Percentiles rank a stretch among this genome's conserved stretches.
phyloP scores from a whole-genome alignment of 2,113 vertebrate genomes.

The Nothoprocta pentlandii region DNA sequence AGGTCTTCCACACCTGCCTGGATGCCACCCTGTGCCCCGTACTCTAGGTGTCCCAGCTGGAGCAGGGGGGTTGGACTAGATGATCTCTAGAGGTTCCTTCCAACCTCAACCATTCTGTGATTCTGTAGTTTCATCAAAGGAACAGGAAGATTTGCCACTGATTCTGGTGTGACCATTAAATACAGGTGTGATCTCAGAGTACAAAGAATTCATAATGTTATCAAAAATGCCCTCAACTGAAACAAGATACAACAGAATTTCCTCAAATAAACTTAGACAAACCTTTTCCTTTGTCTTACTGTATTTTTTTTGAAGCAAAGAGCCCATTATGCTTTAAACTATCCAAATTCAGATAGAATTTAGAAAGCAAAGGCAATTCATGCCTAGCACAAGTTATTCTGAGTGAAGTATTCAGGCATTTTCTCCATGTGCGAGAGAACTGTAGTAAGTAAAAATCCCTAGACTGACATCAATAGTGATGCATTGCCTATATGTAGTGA shows the following conservation, averaged over 20 bases:
- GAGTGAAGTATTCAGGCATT: neutral
- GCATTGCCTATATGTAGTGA: neutral
- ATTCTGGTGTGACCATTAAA: neutral
- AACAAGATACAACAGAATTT: neutral
- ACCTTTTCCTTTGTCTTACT: neutral
- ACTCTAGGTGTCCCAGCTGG: too few relatives aligned
- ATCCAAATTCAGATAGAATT: neutral
- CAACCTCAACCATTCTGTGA: too few relatives aligned
- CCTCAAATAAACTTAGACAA: neutral
- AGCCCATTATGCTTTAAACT: neutral
- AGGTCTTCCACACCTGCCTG: too few relatives aligned
- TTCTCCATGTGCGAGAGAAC: neutral
- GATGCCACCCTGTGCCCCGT: too few relatives aligned
- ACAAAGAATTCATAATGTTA: neutral
- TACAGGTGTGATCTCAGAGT: neutral
- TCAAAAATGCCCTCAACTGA: neutral
- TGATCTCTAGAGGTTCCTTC: too few relatives aligned
- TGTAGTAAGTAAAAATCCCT: neutral
- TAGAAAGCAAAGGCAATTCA: neutral
- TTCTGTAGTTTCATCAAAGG: neutral
- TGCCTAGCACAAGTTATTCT: neutral
- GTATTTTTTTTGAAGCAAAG: neutral
- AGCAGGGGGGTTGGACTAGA: too few relatives aligned
- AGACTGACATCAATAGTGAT: neutral
- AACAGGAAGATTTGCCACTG: neutral